phyloP scores from a whole-genome alignment of 1,140 invertebrate species.

The Caenorhabditis elegans region DNA sequence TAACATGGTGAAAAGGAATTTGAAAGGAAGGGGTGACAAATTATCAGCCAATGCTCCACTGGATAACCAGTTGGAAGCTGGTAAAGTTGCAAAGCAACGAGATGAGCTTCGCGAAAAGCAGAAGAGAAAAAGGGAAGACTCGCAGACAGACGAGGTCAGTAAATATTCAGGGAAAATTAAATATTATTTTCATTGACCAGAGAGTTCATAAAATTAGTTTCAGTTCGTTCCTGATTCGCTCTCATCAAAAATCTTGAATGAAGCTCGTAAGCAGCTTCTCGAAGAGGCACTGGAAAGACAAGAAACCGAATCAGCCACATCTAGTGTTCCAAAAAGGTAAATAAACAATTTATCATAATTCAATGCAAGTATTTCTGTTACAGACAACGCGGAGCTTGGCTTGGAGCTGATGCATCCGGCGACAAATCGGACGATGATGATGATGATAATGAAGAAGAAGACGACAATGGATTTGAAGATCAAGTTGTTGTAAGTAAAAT shows the following conservation, averaged over 20 bases:
- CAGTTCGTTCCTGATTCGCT: constrained; percentile 50
- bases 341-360: background rate
- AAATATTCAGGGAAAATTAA: no score
- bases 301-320: constrained; percentile 15
- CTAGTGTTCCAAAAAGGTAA: constrained; percentile 34
- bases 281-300: constrained; percentile 55
- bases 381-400: constrained; percentile 40
- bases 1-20: constrained; percentile 21
- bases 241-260: constrained; percentile 54
- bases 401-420: constrained; percentile 25
- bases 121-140: constrained; percentile 46
- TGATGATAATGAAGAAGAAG: constrained; percentile 45
- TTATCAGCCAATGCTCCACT: constrained; percentile 5
- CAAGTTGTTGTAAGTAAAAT: constrained; percentile 40
- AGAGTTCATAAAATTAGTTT: no score
- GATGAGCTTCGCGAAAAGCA: constrained; percentile 35
- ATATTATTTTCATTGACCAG: no score
- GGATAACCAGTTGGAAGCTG: constrained; percentile 51
- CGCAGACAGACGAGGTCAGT: constrained; percentile 32
- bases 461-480: constrained; percentile 41
- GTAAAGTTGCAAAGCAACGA: constrained; percentile 48
- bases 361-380: constrained; percentile 2
- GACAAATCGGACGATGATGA: constrained; percentile 44
- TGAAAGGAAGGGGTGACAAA: constrained; percentile 14
- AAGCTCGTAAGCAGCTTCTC: constrained; percentile 52